Conservation (phyloP, 2,888 invertebrate genomes). For the Resseliella maxima region DNA sequence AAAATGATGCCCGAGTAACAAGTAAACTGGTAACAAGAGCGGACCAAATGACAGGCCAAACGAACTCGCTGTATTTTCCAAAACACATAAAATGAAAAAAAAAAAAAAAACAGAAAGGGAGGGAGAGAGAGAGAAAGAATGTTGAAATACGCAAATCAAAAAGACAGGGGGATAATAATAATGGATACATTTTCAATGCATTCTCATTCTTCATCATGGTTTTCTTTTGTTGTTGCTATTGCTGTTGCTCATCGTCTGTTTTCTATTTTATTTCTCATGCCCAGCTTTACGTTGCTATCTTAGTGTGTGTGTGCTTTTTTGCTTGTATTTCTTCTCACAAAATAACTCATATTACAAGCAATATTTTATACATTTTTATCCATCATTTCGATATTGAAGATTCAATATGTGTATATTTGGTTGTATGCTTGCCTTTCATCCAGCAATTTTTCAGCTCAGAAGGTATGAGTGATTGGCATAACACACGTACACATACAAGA, state of each 20-base stretch:
- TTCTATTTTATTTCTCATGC: not conserved
- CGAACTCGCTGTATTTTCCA: not conserved
- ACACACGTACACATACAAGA: not conserved
- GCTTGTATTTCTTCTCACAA: not conserved
- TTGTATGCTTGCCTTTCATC: not conserved
- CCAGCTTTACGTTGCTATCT: too few species aligned
- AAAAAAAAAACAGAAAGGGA: too few species aligned
- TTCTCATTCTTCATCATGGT: not conserved
- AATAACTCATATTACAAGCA: constrained; percentile 20
- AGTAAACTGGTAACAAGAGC: constrained; percentile 3
- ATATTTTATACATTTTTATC: constrained; percentile 19
- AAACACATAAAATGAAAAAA: not conserved
- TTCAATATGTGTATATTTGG: not conserved
- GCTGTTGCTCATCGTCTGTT: not conserved
- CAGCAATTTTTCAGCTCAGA: not conserved
- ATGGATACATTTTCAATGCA: not conserved
- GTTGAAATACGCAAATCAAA: constrained; percentile 15
- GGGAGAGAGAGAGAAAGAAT: not conserved
- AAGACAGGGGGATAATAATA: constrained; percentile 10
- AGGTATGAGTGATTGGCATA: constrained; percentile 38
- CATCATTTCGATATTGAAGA: constrained; percentile 45
- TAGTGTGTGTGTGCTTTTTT: too few species aligned
- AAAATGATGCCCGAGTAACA: not conserved
- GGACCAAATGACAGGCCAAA: constrained; percentile 4
- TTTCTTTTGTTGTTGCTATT: not conserved